Base-by-base conservation (phyloP, 1,140 invertebrate genomes). In the Portunus trituberculatus region DNA sequence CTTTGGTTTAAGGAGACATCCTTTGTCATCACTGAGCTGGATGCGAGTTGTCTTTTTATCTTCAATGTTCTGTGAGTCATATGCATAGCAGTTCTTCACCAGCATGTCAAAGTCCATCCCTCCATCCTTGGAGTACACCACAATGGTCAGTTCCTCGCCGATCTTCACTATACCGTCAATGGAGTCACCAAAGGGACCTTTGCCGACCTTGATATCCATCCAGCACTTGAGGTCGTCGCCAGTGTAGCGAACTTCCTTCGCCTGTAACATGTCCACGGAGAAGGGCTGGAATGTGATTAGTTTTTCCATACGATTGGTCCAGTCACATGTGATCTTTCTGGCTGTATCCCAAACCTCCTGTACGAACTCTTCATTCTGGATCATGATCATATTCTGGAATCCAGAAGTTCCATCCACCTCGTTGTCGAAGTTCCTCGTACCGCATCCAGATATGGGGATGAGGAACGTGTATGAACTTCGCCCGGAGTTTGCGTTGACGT, bases 1-100 rank as follows among this genome's bases (percentile, higher is more conserved):
- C 97, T 99, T 99, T 0, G 98, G 98, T 97, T 98, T 98, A 2
- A 98, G 96, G 16, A 98, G 98, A 96, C 98, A 99, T 12, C 98
- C 98, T 52, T 93, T 76, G 83, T 96, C 95, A 94, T 97, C 96
- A n/a, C 96, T 97, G 45, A 97, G 96, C 84, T 96, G 96, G 83
- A 96, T 87, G 93, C 93, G 86, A 59, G 95, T 98, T 97, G 87
- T 95, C 88, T 82, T 84, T 87, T 95, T 84, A 89, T 96, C 82
- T 16, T 96, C 92, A 16, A 95, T n/a, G 31, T 96, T 92, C 46
- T 96, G 46, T 92, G 97, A 97, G 96, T 98, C 98, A 95, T 98
- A 98, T 2, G 98, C 98, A 97, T 98, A 98, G 96, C 98, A 98
- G 96, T 98, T 98, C 93, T 98, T 97, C 20, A 98, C 98, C 95